A percentile compares a stretch with the other conserved stretches of the same genome.
These are phyloP conservation scores for Fregata magnificens DNA, from an alignment of 2,113 vertebrate species.

Conservation along the genomic window DNA sequence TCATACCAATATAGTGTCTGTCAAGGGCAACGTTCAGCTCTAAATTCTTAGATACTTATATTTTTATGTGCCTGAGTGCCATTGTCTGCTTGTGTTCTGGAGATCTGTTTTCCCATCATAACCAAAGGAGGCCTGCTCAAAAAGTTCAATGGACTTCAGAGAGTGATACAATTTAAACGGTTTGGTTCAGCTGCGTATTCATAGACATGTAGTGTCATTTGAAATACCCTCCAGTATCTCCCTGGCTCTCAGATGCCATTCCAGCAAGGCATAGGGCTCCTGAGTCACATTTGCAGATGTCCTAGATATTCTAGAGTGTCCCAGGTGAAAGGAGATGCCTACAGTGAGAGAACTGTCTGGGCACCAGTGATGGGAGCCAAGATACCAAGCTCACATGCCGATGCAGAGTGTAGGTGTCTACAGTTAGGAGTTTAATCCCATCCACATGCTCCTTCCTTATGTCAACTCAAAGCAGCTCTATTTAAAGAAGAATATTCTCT, in stretches of 20 bases:
- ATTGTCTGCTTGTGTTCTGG: not conserved
- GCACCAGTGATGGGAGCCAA: fast-evolving
- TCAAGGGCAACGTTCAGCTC: not conserved
- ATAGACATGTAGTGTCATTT: not conserved
- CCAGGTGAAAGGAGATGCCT: not conserved
- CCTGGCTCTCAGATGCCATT: not conserved
- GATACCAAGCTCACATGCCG: not conserved
- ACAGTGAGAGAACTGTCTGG: not conserved
- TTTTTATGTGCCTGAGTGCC: not conserved
- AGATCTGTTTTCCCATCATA: not conserved
- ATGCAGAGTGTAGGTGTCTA: not conserved
- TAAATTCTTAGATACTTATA: not conserved
- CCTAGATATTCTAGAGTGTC: not conserved
- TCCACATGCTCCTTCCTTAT: not conserved
- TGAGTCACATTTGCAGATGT: not conserved
- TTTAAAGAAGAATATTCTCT: not conserved
- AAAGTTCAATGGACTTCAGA: not conserved
- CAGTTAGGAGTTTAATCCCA: not conserved
- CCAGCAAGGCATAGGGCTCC: not conserved
- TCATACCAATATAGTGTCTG: not conserved
- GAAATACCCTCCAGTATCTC: not conserved
- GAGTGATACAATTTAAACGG: not conserved
- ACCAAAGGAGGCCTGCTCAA: not conserved
- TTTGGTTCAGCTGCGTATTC: not conserved
- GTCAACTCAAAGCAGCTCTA: not conserved